Base-by-base conservation (phyloP, 1,140 invertebrate genomes). In the Phthorimaea operculella region DNA sequence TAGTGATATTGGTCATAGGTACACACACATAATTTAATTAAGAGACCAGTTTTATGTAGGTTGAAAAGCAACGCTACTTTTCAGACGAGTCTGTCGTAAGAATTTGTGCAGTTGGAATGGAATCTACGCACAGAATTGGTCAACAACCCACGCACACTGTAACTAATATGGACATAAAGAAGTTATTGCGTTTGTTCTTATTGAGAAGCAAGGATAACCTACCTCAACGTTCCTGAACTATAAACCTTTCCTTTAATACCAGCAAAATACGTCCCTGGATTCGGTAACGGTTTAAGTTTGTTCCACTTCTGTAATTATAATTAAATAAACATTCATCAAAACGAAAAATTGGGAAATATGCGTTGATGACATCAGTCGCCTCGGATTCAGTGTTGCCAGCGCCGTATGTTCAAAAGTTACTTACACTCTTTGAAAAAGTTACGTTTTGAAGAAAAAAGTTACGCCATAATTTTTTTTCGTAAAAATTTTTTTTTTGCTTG, bases 81-180 rank as follows among this genome's bases (percentile, higher is more conserved):
- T 10, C 36, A 39, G 10, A 12, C 10, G n/a, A 39, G 36, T 12
- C n/a, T 9, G n/a, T 12, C n/a, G 36, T 39, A 39, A n/a, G 10
- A 39, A 39, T 47, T 15, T 8, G 4, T 8, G 12, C 2, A 16
- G 44, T 39, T 1, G 44, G 7, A 47, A 47, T 47, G 14, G 15
- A 47, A 9, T 47, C 4, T 4, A 15, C 15, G n/a, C 15, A 47
- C 12, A n/a, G 61, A 64, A 66, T 69, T 73, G 72, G 61, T 71
- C 67, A 71, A 74, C 79, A 78, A 75, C 81, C 79, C 76, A 84
- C 79, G 75, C 81, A 81, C 68, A 63, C 69, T 72, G 63, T 64
- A 68, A 71, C 51, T 64, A 71, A 73, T 52, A 51, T 33, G 57
- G 57, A 60, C 45, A 61, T 68, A 65, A 71, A 62, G 61, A 51